A percentile compares a stretch with the other conserved stretches of the same genome.
Evolutionary conservation across 2,888 invertebrate species (phyloP).

Genomic region (Pristionchus japonicus): DNA sequence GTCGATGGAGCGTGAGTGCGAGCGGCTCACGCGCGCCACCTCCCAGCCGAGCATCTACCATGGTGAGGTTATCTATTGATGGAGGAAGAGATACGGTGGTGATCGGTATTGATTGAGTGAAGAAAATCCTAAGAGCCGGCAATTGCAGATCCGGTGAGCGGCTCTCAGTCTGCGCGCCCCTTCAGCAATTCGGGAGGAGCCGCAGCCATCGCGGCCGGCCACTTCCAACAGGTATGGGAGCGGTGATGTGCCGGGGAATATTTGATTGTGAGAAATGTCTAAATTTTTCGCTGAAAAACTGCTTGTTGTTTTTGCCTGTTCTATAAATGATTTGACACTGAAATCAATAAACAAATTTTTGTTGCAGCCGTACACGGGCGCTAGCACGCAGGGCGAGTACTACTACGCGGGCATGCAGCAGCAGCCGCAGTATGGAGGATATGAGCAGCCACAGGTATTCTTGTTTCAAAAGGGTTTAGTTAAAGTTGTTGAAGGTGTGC

Average conservation of each 20-base stretch:
- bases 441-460: slow-evolving; percentile 46
- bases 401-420: slow-evolving; percentile 47
- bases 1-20: slow-evolving; percentile 46
- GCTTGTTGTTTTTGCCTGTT: no score
- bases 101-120: no score
- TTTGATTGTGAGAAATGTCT: no score
- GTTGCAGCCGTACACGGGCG: slow-evolving; percentile 47
- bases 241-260: no score
- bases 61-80: not conserved
- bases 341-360: no score
- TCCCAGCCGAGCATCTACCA: slow-evolving; percentile 62
- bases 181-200: slow-evolving; percentile 39
- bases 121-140: no score
- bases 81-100: no score
- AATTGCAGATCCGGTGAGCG: not conserved
- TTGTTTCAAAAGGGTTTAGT: no score
- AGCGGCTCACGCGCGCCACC: slow-evolving; percentile 35
- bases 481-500: no score
- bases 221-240: slow-evolving; percentile 42
- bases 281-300: no score
- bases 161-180: slow-evolving; percentile 29
- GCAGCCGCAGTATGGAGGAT: slow-evolving; percentile 48
- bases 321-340: no score
- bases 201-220: not conserved
- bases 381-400: slow-evolving; percentile 41